Evolutionary conservation across 2,113 vertebrate genomes (phyloP).

Genomic region (Catharus fuscescens): DNA sequence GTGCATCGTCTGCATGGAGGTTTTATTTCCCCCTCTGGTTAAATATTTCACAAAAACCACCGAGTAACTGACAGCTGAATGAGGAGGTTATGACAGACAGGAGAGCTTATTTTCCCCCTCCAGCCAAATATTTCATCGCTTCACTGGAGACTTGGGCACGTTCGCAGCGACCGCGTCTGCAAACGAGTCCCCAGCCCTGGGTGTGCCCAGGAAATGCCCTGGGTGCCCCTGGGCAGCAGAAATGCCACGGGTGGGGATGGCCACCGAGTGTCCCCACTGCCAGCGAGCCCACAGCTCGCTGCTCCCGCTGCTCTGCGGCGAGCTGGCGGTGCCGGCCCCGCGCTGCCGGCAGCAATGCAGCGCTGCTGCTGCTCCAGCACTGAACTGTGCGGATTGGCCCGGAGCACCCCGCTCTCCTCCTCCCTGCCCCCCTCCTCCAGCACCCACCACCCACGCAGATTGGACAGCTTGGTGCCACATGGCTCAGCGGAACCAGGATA

Average conservation of each 20-base stretch:
- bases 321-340: neutral
- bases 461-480: conserved; percentile 62
- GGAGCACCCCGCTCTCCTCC: conserved; percentile 39
- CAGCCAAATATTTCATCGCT: neutral
- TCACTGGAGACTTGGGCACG: neutral
- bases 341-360: neutral
- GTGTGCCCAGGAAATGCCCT: accelerated
- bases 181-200: no score
- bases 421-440: conserved; percentile 31
- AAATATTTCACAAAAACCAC: neutral
- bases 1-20: accelerated
- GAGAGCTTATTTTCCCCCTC: neutral
- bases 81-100: neutral
- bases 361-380: neutral
- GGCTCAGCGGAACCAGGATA: conserved; percentile 44
- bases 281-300: neutral
- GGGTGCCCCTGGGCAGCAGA: neutral
- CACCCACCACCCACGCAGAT: conserved; percentile 47
- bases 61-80: neutral
- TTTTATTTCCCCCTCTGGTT: neutral
- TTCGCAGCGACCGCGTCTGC: neutral
- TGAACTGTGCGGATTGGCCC: conserved; percentile 47
- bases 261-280: accelerated
- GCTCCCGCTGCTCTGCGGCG: neutral
- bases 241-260: neutral